Base-by-base conservation (phyloP, 2,888 invertebrate genomes). In the Isoperla grammatica region DNA sequence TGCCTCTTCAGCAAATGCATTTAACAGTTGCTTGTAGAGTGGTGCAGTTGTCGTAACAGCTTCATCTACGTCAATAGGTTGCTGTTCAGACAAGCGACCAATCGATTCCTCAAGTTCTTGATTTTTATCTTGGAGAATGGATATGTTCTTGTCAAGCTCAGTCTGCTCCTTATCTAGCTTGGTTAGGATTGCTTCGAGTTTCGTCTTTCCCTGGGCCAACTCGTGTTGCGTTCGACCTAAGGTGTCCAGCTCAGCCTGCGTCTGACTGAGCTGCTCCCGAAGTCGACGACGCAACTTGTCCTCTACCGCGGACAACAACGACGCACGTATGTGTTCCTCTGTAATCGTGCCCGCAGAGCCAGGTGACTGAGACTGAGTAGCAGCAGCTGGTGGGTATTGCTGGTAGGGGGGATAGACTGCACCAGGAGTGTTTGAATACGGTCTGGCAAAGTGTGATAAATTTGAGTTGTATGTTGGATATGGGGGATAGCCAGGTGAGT, bases 21-120 rank as follows among this genome's bases (percentile, higher is more conserved):
- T 93, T 63, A 97, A 76, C 70, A 98, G 84, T 73, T 97, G 97
- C 76, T 91, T 92, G 72, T 96, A 96, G 49, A 98, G 78, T 0
- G 98, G 97, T 20, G 97, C 93, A 57, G 95, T 94, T 1, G 97
- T 95, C 17, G 92, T 92, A 37, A 98, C 95, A 59, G 96, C 96
- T 73, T 97, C 95, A 76, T 99, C 98, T 43, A 96, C 91, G 77
- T 93, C 90, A 67, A 94, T 85, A 29, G 86, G 83, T 68, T 92
- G 88, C 67, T 90, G 86, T 69, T 86, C 85, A 54, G 87, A 83
- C 35, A 91, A 77, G 66, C 87, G 84, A 62, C 84, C 84, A 29
- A 94, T 83, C 37, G 90, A 87, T 68, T 87, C 85, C 68, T 90
- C 86, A 67, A 96, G 76, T 74, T 95, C 95, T 63, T 86, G 81